Evolutionary conservation across 92 coral and sea anemone species (phyloP), one percentile per base, ranked within the genome.

Genomic region (Isaurus tuberculatus): DNA sequence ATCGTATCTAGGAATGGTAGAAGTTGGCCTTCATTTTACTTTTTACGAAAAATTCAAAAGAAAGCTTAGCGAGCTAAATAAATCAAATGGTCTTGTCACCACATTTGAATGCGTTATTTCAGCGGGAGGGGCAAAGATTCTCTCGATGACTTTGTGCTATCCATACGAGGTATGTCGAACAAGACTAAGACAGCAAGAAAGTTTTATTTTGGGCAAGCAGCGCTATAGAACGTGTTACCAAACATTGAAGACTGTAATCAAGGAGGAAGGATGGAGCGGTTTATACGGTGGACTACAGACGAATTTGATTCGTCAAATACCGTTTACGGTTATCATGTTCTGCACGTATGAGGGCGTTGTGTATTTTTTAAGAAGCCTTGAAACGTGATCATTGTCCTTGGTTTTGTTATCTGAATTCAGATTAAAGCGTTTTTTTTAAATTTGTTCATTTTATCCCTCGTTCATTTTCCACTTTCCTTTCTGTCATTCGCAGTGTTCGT

Each of bases 241-340:
- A 80, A 80, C 90, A 7, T 43, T 73, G 22, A 63, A 14, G 30
- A 86, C 71, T 4, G 84, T 86, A 5, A 61, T 72, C 26, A 42
- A 27, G 60, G 90, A 86, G 28, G 90, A 86, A 32, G 90, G 90
- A 0, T 86, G 90, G 90, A 86, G 34, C 4, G 90, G 86, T 0
- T 80, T 86, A 19, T 86, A 86, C 63, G 68, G 90, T 55, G 90
- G 90, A 30, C 58, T 86, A 14, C 42, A 64, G 86, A 86, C 90
- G 5, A 84, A 86, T 23, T 34, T 86, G 25, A 36, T 86, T 46
- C 86, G 90, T 29, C 90, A 86, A 61, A 84, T 86, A 10, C 90
- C 90, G 6, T 80, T 80, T 57, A 86, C 86, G 11, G 81, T 72
- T 19, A 86, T 86, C 49, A 70, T 86, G 75, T 73, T 86, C 70